Base-by-base conservation (phyloP, 1,140 invertebrate genomes). In the Magallana ariakensis region DNA sequence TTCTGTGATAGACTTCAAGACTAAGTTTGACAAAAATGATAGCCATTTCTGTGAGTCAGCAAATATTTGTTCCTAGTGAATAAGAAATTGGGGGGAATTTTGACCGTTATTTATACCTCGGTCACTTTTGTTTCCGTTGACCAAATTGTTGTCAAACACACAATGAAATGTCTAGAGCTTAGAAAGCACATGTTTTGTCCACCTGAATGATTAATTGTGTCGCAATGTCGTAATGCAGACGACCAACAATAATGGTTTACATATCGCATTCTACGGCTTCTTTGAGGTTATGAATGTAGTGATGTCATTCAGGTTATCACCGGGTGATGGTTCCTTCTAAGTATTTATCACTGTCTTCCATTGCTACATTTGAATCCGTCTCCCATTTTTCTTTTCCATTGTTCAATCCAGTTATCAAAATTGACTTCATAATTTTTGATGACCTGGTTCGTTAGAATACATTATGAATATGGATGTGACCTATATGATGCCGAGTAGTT, bases 181-280 rank as follows among this genome's bases (percentile, higher is more conserved):
- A 75, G 66, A 75, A 75, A 75, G 66, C 66, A 75, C 66, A 26
- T 75, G 66, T 75, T 75, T 75, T 75, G 66, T 75, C 66, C 66
- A 75, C 22, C 9, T 75, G 11, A 26, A 33, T 75, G 66, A 75
- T 75, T 75, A 75, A 75, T 75, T 11, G 66, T 75, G 66, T 75
- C 66, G 22, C 66, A 26, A 26, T 75, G 13, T 75, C 22, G 66
- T 26, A 33, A 75, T 75, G 22, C 22, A 75, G 66, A 75, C 66
- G 22, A 26, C 22, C 66, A 75, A 75, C 22, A 75, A 75, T 75
- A 26, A 75, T 33, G 66, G 66, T 22, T 26, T 75, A 26, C 33
- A 19, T 26, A 70, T 70, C 4, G 62, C 16, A 70, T 70, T n/a
- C 62, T 26, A 19, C 66, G 66, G 22, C 66, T 26, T 75, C 66